These are phyloP conservation scores for Aporrectodea caliginosa DNA, from an alignment of 1,140 invertebrate genomes.

Conservation along the genomic window DNA sequence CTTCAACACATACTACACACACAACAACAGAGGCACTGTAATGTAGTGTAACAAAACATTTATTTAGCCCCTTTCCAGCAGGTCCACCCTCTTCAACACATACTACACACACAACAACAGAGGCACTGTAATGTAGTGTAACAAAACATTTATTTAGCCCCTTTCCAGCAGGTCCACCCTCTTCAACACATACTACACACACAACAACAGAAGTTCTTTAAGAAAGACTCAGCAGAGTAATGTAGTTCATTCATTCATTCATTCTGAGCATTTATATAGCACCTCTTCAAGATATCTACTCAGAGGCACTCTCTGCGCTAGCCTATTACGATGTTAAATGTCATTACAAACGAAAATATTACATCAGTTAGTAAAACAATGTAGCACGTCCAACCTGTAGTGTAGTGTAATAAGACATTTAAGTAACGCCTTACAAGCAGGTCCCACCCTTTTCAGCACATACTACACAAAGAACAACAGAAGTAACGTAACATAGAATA, in stretches of 20 bases:
- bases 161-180: not conserved
- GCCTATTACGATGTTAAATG: too few species aligned
- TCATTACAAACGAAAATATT: too few species aligned
- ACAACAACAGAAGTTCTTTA: not conserved
- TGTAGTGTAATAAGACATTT: not conserved
- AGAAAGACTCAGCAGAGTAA: too few species aligned
- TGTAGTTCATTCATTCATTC: too few species aligned
- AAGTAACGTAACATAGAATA: not conserved
- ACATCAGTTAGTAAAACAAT: too few species aligned
- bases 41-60: not conserved
- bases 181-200: not conserved
- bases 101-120: slow-evolving; percentile 16
- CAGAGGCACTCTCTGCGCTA: too few species aligned
- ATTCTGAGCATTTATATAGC: too few species aligned
- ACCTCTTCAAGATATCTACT: not conserved
- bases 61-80: too few species aligned
- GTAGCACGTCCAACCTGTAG: too few species aligned
- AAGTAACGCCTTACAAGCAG: too few species aligned
- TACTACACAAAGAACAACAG: slow-evolving; percentile 50
- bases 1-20: slow-evolving; percentile 59
- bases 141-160: too few species aligned
- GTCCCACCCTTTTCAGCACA: slow-evolving; percentile 59
- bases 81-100: not conserved
- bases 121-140: too few species aligned
- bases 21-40: slow-evolving; percentile 21